A percentile compares a stretch with the other conserved stretches of the same genome.
Evolutionary conservation across 2,797 vertebrate species (phyloP).

Genomic region (Acanthurus lineatus): DNA sequence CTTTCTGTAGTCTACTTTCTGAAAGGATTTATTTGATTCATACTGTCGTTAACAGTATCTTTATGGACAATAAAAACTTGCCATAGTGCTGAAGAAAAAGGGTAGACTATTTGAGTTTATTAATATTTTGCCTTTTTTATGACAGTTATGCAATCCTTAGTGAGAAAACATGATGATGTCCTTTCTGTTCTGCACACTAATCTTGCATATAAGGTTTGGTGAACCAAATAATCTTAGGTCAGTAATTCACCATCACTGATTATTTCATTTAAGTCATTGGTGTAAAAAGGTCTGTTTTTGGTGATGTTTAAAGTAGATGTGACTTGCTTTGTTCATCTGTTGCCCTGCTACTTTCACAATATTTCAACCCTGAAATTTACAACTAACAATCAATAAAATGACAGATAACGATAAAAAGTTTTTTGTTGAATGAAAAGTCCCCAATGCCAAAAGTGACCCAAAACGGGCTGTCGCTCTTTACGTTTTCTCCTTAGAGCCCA

Average conservation of each 20-base stretch:
- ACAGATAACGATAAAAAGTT: neutral
- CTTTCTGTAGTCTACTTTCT: slow-evolving; percentile 9
- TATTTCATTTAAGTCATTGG: neutral
- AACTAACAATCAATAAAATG: neutral
- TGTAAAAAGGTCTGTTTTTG: neutral
- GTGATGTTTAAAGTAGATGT: neutral
- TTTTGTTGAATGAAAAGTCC: neutral
- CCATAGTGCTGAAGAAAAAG: neutral
- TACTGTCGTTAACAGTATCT: neutral
- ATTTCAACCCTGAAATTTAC: neutral
- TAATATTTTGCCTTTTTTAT: neutral
- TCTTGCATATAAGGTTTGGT: neutral
- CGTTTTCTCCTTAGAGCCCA: neutral
- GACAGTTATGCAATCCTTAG: neutral
- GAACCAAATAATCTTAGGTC: neutral
- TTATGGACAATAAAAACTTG: neutral
- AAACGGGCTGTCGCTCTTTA: neutral
- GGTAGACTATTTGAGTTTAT: neutral
- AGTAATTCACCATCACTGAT: neutral
- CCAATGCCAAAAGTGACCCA: neutral
- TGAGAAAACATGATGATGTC: neutral
- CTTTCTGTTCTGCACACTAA: neutral
- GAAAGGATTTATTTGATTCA: neutral
- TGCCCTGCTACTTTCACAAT: neutral
- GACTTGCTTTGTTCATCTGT: neutral